Evolutionary conservation across 23 tunicate genomes (phyloP), one percentile per base, ranked within the genome.

Genomic region (Aplidium turbinatum): DNA sequence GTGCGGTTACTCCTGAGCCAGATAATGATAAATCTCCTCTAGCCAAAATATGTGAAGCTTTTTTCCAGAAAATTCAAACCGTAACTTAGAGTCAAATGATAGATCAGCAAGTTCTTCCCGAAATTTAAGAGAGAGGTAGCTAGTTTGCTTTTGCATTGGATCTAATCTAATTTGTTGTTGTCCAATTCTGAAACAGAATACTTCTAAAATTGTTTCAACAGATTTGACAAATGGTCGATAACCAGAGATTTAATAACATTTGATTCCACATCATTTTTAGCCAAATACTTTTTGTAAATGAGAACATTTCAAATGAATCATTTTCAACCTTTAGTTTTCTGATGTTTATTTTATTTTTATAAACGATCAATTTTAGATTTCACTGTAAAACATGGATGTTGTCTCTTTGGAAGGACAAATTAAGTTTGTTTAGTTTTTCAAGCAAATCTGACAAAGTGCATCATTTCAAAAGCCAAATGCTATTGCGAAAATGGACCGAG

Each of bases 371-470:
- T 73, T 73, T 73, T 73, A 47, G 77, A 71, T 71, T 71, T 71
- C 36, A 56, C 34, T 57, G 79, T 56, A 38, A 68, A 68, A 68
- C 55, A 68, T 68, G 38, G 74, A 35, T 72, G 82, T 76, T 76
- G 40, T 76, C 73, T 76, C 82, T 73, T 76, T 76, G 82, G 46
- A 76, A 57, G 73, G 36, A 76, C 82, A 62, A 62, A 63, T 76
- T 76, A 46, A 77, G 82, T 63, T 77, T 28, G 45, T 63, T 77
- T 42, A 77, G 73, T 29, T 77, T 77, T 77, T 77, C 61, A 63
- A 63, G 74, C 73, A 77, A 47, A 77, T 77, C 82, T 77, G 82
- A 77, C 31, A 77, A 77, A 77, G 63, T 63, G 45, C 73, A 77
- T 64, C 63, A 77, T 63, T 77, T 77, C 73, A 63, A 63, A 60